phyloP scores from a whole-genome alignment of 2,113 vertebrate species.

The Suncus etruscus region DNA sequence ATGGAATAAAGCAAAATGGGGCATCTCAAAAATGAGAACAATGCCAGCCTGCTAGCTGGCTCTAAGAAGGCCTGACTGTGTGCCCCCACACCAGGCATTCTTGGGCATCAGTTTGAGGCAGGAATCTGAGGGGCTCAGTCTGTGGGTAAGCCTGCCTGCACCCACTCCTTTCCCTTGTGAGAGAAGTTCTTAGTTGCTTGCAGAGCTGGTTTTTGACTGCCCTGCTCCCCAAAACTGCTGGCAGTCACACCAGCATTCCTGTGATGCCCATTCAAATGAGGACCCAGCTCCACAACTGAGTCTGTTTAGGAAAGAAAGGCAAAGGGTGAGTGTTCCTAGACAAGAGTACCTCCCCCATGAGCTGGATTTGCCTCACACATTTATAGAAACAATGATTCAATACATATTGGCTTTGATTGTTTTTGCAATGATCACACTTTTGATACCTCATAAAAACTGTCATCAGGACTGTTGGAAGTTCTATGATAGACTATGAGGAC shows the following conservation, averaged over 20 bases:
- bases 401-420: too few species aligned
- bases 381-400: too few species aligned
- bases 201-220: not conserved
- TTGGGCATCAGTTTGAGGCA: not conserved
- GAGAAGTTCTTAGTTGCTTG: not conserved
- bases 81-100: constrained; percentile 28
- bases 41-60: constrained; percentile 70
- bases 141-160: not conserved
- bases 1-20: constrained; percentile 60
- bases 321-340: too few species aligned
- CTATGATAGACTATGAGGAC: not conserved
- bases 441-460: not conserved
- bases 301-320: too few species aligned
- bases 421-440: too few species aligned
- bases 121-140: not conserved
- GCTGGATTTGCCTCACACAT: too few species aligned
- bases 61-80: constrained; percentile 43
- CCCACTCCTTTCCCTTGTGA: constrained; percentile 75
- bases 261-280: accelerated
- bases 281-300: too few species aligned
- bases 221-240: not conserved
- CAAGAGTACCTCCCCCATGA: too few species aligned
- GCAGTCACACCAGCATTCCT: not conserved
- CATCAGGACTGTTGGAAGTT: not conserved
- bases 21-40: constrained; percentile 79